Evolutionary conservation across 2,888 invertebrate genomes (phyloP).

Genomic region (Amphipyra berbera): DNA sequence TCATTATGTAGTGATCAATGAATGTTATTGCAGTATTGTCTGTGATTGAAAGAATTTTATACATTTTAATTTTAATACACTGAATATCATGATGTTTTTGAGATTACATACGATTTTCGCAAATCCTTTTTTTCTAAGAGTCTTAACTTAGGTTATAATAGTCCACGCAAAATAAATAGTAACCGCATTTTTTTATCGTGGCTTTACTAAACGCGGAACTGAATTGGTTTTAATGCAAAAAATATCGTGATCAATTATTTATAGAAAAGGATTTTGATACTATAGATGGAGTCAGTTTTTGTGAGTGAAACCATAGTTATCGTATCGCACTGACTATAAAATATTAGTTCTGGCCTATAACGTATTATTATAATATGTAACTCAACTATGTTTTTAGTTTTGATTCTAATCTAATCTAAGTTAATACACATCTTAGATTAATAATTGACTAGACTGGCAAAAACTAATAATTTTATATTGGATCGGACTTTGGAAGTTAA

Average conservation of each 20-base stretch:
- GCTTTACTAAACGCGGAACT: constrained; percentile 70
- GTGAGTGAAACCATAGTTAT: constrained; percentile 49
- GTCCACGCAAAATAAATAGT: constrained; percentile 41
- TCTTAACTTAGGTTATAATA: constrained; percentile 26
- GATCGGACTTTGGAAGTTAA: constrained; percentile 3
- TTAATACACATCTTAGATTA: constrained; percentile 26
- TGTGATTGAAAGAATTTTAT: background rate
- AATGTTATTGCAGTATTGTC: background rate
- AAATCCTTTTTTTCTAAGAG: constrained; percentile 10
- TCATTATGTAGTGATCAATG: background rate
- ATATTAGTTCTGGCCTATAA: constrained; percentile 46
- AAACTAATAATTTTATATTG: background rate
- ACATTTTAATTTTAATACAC: background rate
- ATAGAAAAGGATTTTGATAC: constrained; percentile 62
- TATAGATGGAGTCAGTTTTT: constrained; percentile 53
- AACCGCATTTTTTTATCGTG: constrained; percentile 47
- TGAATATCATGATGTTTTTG: background rate
- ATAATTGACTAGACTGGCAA: constrained; percentile 32
- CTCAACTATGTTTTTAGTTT: constrained; percentile 32
- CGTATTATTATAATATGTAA: constrained; percentile 44
- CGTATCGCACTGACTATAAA: constrained; percentile 47
- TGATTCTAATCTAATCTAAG: constrained; percentile 41
- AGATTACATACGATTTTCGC: background rate
- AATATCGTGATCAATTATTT: constrained; percentile 75
- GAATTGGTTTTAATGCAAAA: constrained; percentile 63